Evolutionary conservation across 2,797 vertebrate genomes (phyloP).

Genomic region (Myotis planiceps): DNA sequence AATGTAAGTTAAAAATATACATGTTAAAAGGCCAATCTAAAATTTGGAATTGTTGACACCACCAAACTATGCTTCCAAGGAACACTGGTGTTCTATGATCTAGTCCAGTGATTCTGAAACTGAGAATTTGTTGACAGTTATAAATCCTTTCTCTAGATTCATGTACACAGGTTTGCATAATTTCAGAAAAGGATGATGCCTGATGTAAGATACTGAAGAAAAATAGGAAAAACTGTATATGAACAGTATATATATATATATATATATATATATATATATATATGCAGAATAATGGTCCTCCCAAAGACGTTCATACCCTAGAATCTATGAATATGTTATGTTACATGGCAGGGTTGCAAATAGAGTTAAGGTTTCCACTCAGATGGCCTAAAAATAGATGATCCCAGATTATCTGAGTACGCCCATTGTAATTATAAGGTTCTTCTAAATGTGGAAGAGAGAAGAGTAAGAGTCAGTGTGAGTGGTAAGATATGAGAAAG

Average conservation of each 20-base stretch:
- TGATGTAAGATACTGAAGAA: background rate
- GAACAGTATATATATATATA: background rate
- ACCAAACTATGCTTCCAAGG: background rate
- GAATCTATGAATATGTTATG: background rate
- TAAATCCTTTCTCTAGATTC: background rate
- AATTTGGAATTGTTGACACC: background rate
- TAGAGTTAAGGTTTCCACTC: conserved; percentile 8
- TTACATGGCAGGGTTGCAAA: background rate
- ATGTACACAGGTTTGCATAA: background rate
- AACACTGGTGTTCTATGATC: background rate
- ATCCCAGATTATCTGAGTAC: background rate
- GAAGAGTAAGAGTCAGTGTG: background rate
- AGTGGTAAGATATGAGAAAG: background rate
- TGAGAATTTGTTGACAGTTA: background rate
- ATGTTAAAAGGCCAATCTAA: background rate
- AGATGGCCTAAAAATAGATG: background rate
- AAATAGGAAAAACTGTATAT: background rate
- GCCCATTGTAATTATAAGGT: background rate
- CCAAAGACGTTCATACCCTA: background rate
- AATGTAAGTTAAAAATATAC: conserved; percentile 29
- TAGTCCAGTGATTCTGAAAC: conserved; percentile 19
- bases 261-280: background rate
- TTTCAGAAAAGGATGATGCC: background rate
- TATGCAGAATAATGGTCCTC: background rate
- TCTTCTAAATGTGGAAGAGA: conserved; percentile 1